Conservation (phyloP, 2,888 invertebrate species). For the Patella ulyssiponensis region DNA sequence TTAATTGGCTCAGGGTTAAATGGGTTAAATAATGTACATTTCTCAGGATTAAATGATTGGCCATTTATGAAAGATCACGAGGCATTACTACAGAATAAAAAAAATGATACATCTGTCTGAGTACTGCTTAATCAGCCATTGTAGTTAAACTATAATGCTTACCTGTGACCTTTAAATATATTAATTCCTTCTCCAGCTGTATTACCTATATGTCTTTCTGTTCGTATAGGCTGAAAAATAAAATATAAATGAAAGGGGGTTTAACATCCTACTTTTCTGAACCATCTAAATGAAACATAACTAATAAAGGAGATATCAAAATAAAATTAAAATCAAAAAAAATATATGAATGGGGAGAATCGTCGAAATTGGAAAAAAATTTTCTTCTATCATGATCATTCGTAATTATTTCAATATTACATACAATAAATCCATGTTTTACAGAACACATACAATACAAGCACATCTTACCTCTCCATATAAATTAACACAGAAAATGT, state of each 20-base stretch:
- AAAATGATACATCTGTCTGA: no score
- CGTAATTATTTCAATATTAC: no score
- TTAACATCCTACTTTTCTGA: neutral
- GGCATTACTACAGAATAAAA: no score
- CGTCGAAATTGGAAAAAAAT: no score
- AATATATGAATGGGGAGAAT: neutral
- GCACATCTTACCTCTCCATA: conserved; percentile 74
- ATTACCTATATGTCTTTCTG: conserved; percentile 71
- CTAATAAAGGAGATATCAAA: neutral
- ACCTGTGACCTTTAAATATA: conserved; percentile 78
- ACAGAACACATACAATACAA: no score
- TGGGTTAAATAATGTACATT: no score
- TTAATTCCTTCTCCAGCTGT: conserved; percentile 72
- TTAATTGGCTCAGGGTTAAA: no score
- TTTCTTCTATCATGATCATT: no score
- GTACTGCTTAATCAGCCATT: no score
- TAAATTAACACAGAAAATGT: conserved; percentile 79
- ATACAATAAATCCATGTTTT: no score
- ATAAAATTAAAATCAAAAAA: neutral
- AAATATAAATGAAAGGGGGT: neutral
- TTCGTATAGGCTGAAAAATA: conserved; percentile 48
- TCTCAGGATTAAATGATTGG: no score
- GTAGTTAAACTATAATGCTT: conserved; percentile 44
- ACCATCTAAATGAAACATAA: neutral
- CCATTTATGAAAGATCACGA: no score